These are phyloP conservation scores for Ridgeia piscesae DNA, from an alignment of 1,140 invertebrate genomes.

Conservation along the genomic window DNA sequence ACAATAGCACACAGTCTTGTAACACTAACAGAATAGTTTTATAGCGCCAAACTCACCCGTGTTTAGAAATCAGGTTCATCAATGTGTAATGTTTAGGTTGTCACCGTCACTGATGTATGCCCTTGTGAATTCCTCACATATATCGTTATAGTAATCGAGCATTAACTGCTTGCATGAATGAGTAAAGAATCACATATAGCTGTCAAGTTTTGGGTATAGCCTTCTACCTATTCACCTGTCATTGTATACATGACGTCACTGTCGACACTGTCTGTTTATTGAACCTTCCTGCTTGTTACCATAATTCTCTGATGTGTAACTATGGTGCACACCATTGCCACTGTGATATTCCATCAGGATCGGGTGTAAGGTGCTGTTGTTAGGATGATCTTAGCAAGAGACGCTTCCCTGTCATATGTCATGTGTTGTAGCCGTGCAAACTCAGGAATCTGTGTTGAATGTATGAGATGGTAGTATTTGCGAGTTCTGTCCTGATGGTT, in stretches of 20 bases:
- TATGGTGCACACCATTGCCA: background rate
- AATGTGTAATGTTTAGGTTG: background rate
- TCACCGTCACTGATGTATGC: background rate
- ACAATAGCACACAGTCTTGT: background rate
- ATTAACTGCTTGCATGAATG: background rate
- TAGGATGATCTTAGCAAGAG: background rate
- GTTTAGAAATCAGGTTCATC: background rate
- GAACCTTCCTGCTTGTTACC: background rate
- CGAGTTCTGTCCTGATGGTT: background rate
- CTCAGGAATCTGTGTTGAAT: slow-evolving; percentile 5
- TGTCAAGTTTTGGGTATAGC: background rate
- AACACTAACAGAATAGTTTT: background rate
- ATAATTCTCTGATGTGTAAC: background rate
- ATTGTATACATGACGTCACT: background rate
- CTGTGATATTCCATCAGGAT: background rate
- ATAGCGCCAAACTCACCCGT: no score
- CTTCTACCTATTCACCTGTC: background rate
- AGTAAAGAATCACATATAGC: background rate
- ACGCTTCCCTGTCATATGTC: background rate
- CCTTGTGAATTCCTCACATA: background rate
- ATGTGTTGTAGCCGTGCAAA: background rate
- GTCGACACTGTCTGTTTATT: background rate
- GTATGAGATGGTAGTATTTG: background rate
- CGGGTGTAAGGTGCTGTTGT: background rate
- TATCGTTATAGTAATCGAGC: background rate